Evolutionary conservation across 2,888 invertebrate genomes (phyloP).

Genomic region (Andrena trimmerana): DNA sequence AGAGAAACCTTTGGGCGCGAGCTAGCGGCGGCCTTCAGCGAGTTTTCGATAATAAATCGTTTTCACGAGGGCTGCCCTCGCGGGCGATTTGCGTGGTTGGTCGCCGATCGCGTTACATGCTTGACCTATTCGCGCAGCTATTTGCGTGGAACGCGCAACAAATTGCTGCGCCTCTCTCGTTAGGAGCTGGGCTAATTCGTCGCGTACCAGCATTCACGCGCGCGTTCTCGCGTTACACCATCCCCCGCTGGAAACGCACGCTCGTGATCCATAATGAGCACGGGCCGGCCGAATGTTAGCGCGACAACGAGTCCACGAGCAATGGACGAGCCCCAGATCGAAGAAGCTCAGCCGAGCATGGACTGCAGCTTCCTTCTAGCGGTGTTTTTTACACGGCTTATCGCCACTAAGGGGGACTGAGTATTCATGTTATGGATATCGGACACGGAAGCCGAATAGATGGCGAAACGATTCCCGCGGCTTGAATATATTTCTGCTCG

Average conservation of each 20-base stretch:
- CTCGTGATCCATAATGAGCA: background rate
- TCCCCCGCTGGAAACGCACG: background rate
- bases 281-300: background rate
- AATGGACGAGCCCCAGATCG: no score
- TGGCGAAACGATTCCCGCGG: constrained; percentile 40
- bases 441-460: constrained; percentile 39
- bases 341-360: constrained; percentile 1
- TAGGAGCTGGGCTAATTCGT: constrained; percentile 51
- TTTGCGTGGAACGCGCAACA: constrained; percentile 67
- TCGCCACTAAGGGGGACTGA: background rate
- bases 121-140: constrained; percentile 62
- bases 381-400: background rate
- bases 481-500: constrained; percentile 35
- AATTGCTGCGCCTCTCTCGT: constrained; percentile 66
- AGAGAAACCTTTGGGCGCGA: constrained; percentile 28
- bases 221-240: constrained; percentile 41
- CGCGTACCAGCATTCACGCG: constrained; percentile 19
- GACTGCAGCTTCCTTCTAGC: constrained; percentile 1
- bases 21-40: constrained; percentile 17
- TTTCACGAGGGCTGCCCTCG: constrained; percentile 24
- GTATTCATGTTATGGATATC: constrained; percentile 48
- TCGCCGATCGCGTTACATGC: constrained; percentile 35
- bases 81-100: constrained; percentile 15
- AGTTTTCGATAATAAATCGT: constrained; percentile 56
- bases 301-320: background rate